Percentiles rank a stretch among this genome's conserved stretches.
Conservation (phyloP, 1,140 invertebrate genomes). For the Melanaphis sacchari region DNA sequence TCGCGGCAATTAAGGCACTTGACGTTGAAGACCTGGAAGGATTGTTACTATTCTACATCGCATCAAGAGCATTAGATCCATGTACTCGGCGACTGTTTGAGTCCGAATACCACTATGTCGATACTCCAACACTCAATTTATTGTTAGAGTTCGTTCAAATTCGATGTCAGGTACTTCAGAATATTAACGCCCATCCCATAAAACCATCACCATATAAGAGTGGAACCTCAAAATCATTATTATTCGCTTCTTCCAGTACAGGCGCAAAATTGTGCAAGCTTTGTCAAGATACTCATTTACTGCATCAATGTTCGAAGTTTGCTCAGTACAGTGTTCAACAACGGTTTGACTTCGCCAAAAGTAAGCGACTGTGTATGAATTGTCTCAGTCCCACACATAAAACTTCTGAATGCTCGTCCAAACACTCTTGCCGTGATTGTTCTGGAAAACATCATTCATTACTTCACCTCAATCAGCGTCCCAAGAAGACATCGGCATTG, state of each 20-base stretch:
- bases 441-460: not conserved
- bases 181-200: not conserved
- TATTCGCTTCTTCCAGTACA: not conserved
- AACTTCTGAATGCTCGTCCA: not conserved
- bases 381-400: not conserved
- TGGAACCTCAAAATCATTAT: not conserved
- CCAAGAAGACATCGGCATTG: too few relatives aligned
- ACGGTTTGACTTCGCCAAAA: not conserved
- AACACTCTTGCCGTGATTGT: not conserved
- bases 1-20: not conserved
- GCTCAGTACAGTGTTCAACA: not conserved
- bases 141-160: not conserved
- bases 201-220: not conserved
- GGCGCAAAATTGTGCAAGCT: fast-evolving
- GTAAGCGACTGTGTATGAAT: not conserved
- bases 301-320: not conserved
- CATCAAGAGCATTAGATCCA: not conserved
- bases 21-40: not conserved
- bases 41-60: not conserved
- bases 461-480: not conserved
- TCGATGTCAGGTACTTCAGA: not conserved
- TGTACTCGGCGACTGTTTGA: not conserved
- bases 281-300: not conserved
- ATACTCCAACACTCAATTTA: not conserved
- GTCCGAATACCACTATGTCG: not conserved